phyloP scores from a whole-genome alignment of 1,140 invertebrate species.

The Bacillus rossius region DNA sequence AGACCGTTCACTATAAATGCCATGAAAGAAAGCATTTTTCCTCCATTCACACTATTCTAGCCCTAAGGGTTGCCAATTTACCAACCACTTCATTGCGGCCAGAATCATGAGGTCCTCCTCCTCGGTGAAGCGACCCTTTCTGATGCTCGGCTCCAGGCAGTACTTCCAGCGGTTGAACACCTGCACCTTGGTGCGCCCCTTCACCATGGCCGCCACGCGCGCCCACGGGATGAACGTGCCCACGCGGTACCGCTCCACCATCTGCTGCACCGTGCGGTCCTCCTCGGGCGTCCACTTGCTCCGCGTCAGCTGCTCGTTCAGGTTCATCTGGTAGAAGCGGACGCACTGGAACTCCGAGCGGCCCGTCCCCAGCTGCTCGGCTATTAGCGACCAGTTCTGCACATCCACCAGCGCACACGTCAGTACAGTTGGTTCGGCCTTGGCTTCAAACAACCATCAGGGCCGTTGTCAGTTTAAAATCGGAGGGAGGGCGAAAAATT shows the following conservation, averaged over 20 bases:
- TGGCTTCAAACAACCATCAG: no score
- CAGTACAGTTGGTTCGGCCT: no score
- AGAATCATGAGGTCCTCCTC: conserved; percentile 10
- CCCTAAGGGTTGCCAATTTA: no score
- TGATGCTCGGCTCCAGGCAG: conserved; percentile 33
- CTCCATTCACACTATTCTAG: no score
- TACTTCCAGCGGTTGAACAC: conserved; percentile 41
- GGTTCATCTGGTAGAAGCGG: conserved; percentile 45
- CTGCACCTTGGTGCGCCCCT: conserved; percentile 48
- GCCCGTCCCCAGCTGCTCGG: conserved; percentile 46
- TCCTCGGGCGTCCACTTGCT: conserved; percentile 53
- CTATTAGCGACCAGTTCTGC: conserved; percentile 60
- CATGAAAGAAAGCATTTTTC: no score
- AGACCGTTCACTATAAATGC: no score
- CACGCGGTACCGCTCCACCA: conserved; percentile 49
- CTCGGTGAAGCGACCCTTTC: conserved; percentile 13
- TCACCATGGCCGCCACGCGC: conserved; percentile 51
- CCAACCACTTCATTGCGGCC: background rate
- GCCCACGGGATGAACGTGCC: conserved; percentile 61
- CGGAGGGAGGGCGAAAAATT: no score
- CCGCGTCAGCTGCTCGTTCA: conserved; percentile 8
- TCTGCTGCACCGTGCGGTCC: conserved; percentile 46
- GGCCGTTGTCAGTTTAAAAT: no score
- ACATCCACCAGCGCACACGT: no score
- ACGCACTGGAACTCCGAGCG: conserved; percentile 61